Evolutionary conservation across 1,140 invertebrate species (phyloP), one percentile per base, ranked within the genome.

Genomic region (Bombus ignitus): DNA sequence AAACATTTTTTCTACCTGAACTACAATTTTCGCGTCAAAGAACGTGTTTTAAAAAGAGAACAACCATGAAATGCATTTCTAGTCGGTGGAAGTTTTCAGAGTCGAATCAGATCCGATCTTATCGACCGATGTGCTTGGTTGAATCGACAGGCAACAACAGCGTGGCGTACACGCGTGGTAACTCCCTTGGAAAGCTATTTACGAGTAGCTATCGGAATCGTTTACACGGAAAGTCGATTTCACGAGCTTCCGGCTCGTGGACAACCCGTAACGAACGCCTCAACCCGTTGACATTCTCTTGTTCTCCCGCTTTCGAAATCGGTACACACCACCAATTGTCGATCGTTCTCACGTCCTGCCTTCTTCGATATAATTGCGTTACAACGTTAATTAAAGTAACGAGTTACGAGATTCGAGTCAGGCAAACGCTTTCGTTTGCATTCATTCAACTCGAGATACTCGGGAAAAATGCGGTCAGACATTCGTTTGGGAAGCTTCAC

Each of bases 151-250:
- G 42, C 10, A 62, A 75, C 42, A 22, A 53, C 47, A 53, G 47
- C 28, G 32, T 13, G n/a, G 42, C 39, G 25, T 37, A 39, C 18
- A 53, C 47, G 47, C 47, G 47, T 53, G 18, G 47, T 39, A 76
- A 83, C 59, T 68, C 59, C 62, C 62, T 79, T 62, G 47, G 82
- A 71, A 59, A 78, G 62, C 28, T 37, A 32, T 65, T 25, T 15
- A 25, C 42, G 44, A 35, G 65, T 8, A 28, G 9, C 47, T 53
- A 71, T 72, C 68, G 82, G 76, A 72, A 84, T 79, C 82, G 82
- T 79, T 72, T 84, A 84, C 82, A 79, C 82, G 82, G 82, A 84
- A 84, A 84, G 82, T 79, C 82, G 82, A 79, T 84, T 84, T 84
- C 82, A 84, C 82, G 82, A 59, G 82, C 82, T 84, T 84, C 82